A percentile compares a stretch with the other conserved stretches of the same genome.
These are phyloP conservation scores for Thamnaconus septentrionalis DNA, from an alignment of 2,113 vertebrate species.

Conservation along the genomic window DNA sequence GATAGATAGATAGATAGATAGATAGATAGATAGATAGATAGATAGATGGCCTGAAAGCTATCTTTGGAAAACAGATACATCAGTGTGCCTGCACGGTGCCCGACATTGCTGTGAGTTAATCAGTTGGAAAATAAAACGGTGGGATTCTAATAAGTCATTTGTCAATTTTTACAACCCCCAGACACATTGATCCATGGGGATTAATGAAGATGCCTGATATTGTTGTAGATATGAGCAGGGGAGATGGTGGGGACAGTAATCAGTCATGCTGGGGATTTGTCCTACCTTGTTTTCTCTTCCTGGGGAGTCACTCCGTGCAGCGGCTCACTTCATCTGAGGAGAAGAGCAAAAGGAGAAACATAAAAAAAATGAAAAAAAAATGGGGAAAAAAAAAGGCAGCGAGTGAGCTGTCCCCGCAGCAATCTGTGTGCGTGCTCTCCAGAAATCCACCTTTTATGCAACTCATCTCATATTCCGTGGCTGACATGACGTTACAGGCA, in stretches of 20 bases:
- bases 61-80: constrained; percentile 76
- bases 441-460: constrained; percentile 50
- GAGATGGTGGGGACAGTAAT: constrained; percentile 75
- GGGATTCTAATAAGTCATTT: constrained; percentile 84
- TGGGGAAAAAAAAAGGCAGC: constrained; percentile 18
- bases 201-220: constrained; percentile 80
- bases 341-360: constrained; percentile 59
- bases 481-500: constrained; percentile 31
- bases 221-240: constrained; percentile 78
- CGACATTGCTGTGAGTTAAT: constrained; percentile 78
- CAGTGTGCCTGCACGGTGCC: constrained; percentile 72
- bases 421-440: constrained; percentile 27
- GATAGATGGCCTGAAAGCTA: constrained; percentile 16
- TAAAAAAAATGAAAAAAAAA: constrained; percentile 41
- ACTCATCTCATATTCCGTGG: constrained; percentile 36
- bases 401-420: constrained; percentile 47
- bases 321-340: constrained; percentile 78
- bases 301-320: constrained; percentile 70
- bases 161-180: constrained; percentile 82
- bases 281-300: constrained; percentile 79
- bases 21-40: constrained; percentile 25
- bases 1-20: constrained; percentile 19
- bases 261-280: constrained; percentile 75
- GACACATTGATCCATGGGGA: constrained; percentile 79
- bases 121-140: constrained; percentile 81